Conservation (phyloP, 2,113 vertebrate species). For the Hippocampus comes region DNA sequence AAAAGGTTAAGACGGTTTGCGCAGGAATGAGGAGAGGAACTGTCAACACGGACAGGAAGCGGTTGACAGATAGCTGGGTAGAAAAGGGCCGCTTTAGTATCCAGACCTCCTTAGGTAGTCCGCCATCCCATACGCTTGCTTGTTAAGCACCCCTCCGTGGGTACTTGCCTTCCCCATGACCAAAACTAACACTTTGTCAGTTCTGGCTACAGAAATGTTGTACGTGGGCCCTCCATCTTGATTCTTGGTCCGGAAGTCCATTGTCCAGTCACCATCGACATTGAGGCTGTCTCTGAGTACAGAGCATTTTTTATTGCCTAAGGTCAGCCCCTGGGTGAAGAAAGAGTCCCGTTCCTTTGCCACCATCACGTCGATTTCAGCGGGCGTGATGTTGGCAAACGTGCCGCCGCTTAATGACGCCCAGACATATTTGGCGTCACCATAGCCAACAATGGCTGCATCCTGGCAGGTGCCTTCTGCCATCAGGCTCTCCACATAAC, state of each 20-base stretch:
- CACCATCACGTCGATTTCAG: conserved; percentile 87
- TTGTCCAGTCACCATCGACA: conserved; percentile 86
- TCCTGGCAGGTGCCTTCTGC: conserved; percentile 92
- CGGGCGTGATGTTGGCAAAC: conserved; percentile 79
- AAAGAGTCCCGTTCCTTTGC: conserved; percentile 89
- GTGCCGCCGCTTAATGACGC: conserved; percentile 77
- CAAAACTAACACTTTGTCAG: conserved; percentile 95
- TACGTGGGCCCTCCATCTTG: conserved; percentile 93
- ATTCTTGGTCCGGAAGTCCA: conserved; percentile 99
- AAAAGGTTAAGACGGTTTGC: conserved; percentile 67
- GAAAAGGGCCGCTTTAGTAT: conserved; percentile 86
- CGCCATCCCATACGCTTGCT: conserved; percentile 85
- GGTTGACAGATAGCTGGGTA: conserved; percentile 67
- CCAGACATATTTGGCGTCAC: conserved; percentile 91
- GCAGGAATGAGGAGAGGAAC: conserved; percentile 52
- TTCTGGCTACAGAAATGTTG: conserved; percentile 89
- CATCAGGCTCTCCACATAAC: conserved; percentile 94
- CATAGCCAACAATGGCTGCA: conserved; percentile 88
- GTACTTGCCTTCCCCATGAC: conserved; percentile 99
- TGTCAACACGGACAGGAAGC: conserved; percentile 77
- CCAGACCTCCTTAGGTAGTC: conserved; percentile 89
- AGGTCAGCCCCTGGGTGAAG: conserved; percentile 88
- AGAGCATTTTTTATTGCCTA: conserved; percentile 95
- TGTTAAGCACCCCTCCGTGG: conserved; percentile 97
- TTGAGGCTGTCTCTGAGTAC: conserved; percentile 95